phyloP scores from a whole-genome alignment of 2,888 invertebrate species.

The Cataglyphis cursor region DNA sequence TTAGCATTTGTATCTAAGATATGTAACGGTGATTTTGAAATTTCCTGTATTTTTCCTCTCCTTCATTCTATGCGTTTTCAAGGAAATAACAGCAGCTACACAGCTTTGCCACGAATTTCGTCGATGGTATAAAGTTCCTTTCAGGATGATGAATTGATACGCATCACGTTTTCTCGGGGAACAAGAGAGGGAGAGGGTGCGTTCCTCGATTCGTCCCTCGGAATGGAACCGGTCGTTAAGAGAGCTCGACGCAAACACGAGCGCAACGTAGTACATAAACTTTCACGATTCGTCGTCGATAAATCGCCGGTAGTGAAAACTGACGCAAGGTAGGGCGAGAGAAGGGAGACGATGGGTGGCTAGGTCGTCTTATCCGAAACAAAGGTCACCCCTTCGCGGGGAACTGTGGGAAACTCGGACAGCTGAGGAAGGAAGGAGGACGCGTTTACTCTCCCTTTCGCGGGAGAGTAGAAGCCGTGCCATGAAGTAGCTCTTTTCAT shows the following conservation, averaged over 20 bases:
- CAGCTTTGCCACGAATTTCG: constrained; percentile 27
- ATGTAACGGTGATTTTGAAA: constrained; percentile 11
- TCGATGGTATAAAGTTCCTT: constrained; percentile 24
- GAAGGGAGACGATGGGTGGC: constrained; percentile 57
- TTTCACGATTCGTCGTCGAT: constrained; percentile 74
- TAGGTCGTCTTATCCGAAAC: constrained; percentile 77
- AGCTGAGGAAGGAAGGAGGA: constrained; percentile 73
- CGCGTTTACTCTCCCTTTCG: constrained; percentile 47
- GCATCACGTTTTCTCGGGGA: constrained; percentile 36
- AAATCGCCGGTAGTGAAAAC: constrained; percentile 75
- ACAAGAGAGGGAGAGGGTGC: constrained; percentile 36
- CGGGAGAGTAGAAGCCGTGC: constrained; percentile 52
- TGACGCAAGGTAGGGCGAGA: constrained; percentile 65
- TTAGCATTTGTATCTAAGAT: constrained; percentile 25
- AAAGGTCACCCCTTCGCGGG: constrained; percentile 78
- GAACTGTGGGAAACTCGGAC: constrained; percentile 83
- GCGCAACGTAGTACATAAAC: constrained; percentile 47
- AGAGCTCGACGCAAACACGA: constrained; percentile 73
- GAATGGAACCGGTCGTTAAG: constrained; percentile 67
- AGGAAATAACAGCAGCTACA: constrained; percentile 1
- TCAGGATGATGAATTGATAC: constrained; percentile 48
- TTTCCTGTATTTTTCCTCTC: background rate
- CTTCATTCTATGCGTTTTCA: background rate
- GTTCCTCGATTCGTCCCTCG: constrained; percentile 53
- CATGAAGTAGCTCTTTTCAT: constrained; percentile 49